Evolutionary conservation across 2,797 vertebrate species (phyloP).

Genomic region (Falco peregrinus): DNA sequence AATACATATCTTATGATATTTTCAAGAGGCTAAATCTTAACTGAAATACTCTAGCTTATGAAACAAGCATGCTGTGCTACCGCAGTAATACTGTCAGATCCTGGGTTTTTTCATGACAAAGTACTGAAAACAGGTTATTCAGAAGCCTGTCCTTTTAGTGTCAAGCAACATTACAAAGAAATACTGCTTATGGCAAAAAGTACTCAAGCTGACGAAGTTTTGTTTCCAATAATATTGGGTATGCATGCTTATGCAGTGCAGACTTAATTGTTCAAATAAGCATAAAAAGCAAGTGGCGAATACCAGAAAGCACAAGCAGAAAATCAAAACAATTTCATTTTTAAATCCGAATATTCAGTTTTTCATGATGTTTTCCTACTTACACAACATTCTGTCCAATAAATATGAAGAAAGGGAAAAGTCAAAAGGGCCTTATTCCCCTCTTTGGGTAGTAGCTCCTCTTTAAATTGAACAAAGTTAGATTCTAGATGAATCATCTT

Average conservation of each 20-base stretch:
- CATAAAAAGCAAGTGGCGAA: neutral
- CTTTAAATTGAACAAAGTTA: conserved; percentile 98
- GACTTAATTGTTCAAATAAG: neutral
- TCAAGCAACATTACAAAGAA: neutral
- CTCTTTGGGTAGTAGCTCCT: conserved; percentile 96
- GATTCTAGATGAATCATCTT: conserved; percentile 99
- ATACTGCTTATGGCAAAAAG: neutral
- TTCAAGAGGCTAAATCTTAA: neutral
- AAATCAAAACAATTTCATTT: neutral
- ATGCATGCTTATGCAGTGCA: neutral
- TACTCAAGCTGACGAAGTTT: neutral
- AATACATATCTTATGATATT: neutral
- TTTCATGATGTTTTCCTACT: conserved; percentile 64
- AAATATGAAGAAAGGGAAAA: conserved; percentile 98
- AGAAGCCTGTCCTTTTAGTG: neutral
- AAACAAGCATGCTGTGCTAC: neutral
- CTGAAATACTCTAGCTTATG: neutral
- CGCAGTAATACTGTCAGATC: neutral
- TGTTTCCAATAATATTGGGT: neutral
- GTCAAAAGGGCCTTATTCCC: conserved; percentile 97
- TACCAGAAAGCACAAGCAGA: neutral
- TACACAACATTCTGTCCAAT: conserved; percentile 99
- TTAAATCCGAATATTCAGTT: neutral
- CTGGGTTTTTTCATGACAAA: neutral
- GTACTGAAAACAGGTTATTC: neutral